Percentiles rank a stretch among this genome's conserved stretches.
Conservation (phyloP, 64 coral and sea anemone genomes). For the Astreopora myriophthalma region DNA sequence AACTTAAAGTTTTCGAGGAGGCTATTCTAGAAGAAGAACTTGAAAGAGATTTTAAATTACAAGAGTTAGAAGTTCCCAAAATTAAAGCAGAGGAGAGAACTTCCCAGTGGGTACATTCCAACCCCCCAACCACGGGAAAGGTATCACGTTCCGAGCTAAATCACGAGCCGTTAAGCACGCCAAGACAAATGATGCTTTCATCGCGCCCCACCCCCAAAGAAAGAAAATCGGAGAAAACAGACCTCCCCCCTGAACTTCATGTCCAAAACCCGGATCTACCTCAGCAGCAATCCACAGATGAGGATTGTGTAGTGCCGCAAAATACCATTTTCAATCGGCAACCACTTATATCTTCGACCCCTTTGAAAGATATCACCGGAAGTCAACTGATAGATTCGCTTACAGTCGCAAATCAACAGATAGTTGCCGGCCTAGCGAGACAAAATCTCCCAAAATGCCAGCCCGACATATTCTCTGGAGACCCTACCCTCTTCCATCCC, state of each 20-base stretch:
- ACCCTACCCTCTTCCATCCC: constrained; percentile 64
- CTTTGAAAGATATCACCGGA: constrained; percentile 36
- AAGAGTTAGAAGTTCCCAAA: constrained; percentile 11
- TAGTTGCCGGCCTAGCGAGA: constrained; percentile 52
- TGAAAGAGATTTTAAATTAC: constrained; percentile 9
- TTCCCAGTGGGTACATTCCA: neutral
- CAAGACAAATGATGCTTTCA: neutral
- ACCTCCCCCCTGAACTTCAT: neutral
- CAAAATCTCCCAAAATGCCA: constrained; percentile 75
- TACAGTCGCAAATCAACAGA: constrained; percentile 46
- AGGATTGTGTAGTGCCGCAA: neutral
- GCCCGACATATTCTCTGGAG: constrained; percentile 55
- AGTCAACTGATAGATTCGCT: constrained; percentile 26
- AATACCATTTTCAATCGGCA: neutral
- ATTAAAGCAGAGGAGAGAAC: neutral
- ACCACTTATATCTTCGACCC: constrained; percentile 36
- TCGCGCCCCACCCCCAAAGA: neutral
- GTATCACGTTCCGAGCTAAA: neutral
- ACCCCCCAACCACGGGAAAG: too few species aligned
- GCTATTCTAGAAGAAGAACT: too few species aligned
- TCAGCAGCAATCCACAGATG: neutral
- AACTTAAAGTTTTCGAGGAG: constrained; percentile 33
- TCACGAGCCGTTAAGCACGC: neutral
- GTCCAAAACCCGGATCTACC: neutral
- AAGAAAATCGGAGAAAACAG: constrained; percentile 5